Percentiles rank a stretch among this genome's conserved stretches.
phyloP scores from a whole-genome alignment of 2,888 invertebrate species.

The Cerceris ruficornis region DNA sequence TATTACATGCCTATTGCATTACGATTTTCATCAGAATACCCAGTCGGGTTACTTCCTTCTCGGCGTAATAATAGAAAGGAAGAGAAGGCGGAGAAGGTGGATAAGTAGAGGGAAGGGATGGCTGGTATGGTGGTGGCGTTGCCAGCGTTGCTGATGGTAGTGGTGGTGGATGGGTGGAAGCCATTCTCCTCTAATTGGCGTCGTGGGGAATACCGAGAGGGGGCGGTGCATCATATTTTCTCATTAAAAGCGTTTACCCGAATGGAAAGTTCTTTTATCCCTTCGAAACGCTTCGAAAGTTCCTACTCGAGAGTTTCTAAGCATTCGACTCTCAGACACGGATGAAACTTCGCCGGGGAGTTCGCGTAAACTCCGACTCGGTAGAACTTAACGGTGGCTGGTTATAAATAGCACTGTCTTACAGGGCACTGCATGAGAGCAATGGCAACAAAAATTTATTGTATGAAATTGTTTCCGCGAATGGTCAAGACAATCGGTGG shows the following conservation, averaged over 20 bases:
- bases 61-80: constrained; percentile 63
- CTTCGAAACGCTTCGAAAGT: constrained; percentile 64
- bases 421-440: constrained; percentile 40
- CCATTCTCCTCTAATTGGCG: constrained; percentile 75
- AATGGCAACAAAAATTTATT: constrained; percentile 53
- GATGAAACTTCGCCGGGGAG: constrained; percentile 54
- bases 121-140: constrained; percentile 12
- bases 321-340: constrained; percentile 51
- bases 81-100: constrained; percentile 21
- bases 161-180: constrained; percentile 34
- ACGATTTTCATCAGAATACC: constrained; percentile 78
- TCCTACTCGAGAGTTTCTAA: constrained; percentile 61
- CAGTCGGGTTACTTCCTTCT: constrained; percentile 54
- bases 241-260: constrained; percentile 72
- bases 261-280: constrained; percentile 70
- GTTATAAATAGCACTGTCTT: constrained; percentile 60
- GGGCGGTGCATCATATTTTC: constrained; percentile 74
- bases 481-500: constrained; percentile 27
- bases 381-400: constrained; percentile 59
- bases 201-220: constrained; percentile 64
- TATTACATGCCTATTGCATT: constrained; percentile 79
- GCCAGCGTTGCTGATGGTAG: constrained; percentile 13
- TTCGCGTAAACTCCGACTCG: constrained; percentile 54
- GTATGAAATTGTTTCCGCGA: constrained; percentile 35
- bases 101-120: constrained; percentile 5